Evolutionary conservation across 2,797 vertebrate genomes (phyloP), one percentile per base, ranked within the genome.

Genomic region (Gymnoscopelus braueri): DNA sequence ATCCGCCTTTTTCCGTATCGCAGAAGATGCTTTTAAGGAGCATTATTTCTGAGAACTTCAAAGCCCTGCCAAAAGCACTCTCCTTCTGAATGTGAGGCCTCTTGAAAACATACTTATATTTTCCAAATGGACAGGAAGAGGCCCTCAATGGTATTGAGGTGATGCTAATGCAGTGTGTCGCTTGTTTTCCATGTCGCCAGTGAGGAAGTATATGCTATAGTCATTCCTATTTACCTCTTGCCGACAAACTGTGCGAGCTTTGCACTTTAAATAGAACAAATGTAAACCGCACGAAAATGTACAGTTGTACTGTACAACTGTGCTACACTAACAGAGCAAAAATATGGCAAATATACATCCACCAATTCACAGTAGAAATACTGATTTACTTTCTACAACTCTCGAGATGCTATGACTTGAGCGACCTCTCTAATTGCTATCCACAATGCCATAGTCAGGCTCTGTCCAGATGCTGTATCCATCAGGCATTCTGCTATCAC

Each of bases 111-210:
- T 90, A 87, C 90, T 89, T 89, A 83, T 89, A 90, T 93, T 94
- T 92, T 89, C 89, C 89, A 93, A 94, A 94, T 94, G 91, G 93
- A 92, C 88, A 84, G 87, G 88, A 92, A 93, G 87, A 88, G 88
- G 88, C 79, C 85, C 82, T 90, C 75, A 54, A 81, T 83, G 84
- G 82, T 85, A 78, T 85, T 83, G 87, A 92, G 85, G 84, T 85
- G 88, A 92, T 92, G 90, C 85, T 92, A 93, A 92, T 92, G 87
- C 75, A 80, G 71, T 69, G 78, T 83, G 83, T 74, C 71, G 68
- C 80, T 85, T 70, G 69, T 66, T 83, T 76, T 84, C 65, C 67
- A 48, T n/a, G 64, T 86, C 84, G 84, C 85, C 69, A 56, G 48
- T 75, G 67, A 73, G 82, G 74, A 89, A 87, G 80, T 54, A 79